Base-by-base conservation (phyloP, 2,888 invertebrate species). In the Myopa testacea region DNA sequence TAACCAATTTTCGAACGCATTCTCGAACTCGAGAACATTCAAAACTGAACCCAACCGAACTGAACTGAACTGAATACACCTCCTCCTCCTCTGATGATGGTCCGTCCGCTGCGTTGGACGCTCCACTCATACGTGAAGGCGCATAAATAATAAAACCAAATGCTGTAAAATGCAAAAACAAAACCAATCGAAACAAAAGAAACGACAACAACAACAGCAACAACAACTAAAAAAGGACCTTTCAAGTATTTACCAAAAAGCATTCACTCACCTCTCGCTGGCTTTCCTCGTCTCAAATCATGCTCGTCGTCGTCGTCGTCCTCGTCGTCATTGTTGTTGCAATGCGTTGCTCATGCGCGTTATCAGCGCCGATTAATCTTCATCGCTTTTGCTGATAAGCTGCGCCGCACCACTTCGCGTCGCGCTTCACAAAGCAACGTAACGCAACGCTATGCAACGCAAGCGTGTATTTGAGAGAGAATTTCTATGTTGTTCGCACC, bases 321-420 rank as follows among this genome's bases (percentile, higher is more conserved):
- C 2, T 10, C 10, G 7, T 45, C 10, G 10, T 10, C 2, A 2
- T 26, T 26, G 26, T 26, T 26, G 10, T 45, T 45, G 45, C 45
- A 10, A 38, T 62, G 69, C 77, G 80, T 81, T 82, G 82, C 81
- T 81, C 82, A 77, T 80, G 81, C 81, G 81, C 78, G 82, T 86
- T 87, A 87, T 87, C 87, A 83, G 81, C 78, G 78, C 79, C 83
- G 86, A 87, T 87, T 86, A 85, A 87, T 87, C 87, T 83, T 81
- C 87, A 87, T 86, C 86, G 81, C 81, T 78, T 80, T 82, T 84
- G 81, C 85, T 87, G 86, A 86, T 86, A 86, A 87, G 78, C 76
- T 38, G 63, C 45, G 16, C 16, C 67, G 73, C 62, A 58, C 19
- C 45, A 52, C 77, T 71, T 37, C 45, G 45, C 40, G 73, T 58